A percentile compares a stretch with the other conserved stretches of the same genome.
These are phyloP conservation scores for Molossus molossus DNA, from an alignment of 2,797 vertebrate species.

Conservation along the genomic window DNA sequence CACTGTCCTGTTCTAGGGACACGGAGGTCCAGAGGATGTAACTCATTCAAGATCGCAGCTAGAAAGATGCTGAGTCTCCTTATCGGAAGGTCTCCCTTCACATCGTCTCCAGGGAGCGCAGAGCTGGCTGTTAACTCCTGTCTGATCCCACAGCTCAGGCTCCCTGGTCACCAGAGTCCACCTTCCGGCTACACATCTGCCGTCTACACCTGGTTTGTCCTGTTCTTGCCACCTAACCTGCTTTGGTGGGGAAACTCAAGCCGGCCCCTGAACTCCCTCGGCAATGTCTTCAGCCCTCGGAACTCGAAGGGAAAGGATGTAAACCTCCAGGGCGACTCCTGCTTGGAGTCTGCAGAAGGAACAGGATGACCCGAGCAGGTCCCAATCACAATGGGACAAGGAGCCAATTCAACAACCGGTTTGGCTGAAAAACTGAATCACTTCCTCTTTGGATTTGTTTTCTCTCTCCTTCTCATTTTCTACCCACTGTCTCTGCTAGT, in stretches of 20 bases:
- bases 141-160: background rate
- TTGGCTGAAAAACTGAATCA: slow-evolving; percentile 62
- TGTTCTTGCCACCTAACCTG: background rate
- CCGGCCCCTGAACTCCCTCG: background rate
- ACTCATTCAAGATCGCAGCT: background rate
- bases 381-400: slow-evolving; percentile 28
- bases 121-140: background rate
- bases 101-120: background rate
- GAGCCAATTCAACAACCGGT: slow-evolving; percentile 57
- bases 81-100: background rate
- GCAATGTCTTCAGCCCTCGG: background rate
- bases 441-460: slow-evolving; percentile 68
- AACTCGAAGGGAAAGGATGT: background rate
- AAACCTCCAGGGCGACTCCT: background rate
- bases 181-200: background rate
- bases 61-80: background rate
- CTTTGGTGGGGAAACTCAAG: background rate
- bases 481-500: slow-evolving; percentile 48
- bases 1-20: background rate
- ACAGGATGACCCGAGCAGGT: slow-evolving; percentile 17
- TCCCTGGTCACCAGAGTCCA: background rate
- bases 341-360: background rate
- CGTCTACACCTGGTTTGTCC: background rate
- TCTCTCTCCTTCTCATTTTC: slow-evolving; percentile 67
- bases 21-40: background rate